A percentile compares a stretch with the other conserved stretches of the same genome.
Evolutionary conservation across 2,113 vertebrate species (phyloP).

Genomic region (Vicugna pacos): DNA sequence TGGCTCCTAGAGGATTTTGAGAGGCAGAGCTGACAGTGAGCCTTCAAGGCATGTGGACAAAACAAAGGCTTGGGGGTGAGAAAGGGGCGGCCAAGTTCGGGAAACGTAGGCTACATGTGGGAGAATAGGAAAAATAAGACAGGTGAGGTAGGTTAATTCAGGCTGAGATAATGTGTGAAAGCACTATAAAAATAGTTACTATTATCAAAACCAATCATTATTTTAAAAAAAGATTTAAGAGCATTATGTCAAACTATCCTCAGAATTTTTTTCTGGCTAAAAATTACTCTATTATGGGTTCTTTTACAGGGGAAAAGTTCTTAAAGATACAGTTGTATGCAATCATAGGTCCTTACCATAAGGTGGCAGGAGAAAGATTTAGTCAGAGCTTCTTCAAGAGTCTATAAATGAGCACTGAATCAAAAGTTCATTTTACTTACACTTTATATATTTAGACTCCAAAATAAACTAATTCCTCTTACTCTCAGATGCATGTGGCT

Average conservation of each 20-base stretch:
- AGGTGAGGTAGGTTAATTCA: background rate
- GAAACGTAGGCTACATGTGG: background rate
- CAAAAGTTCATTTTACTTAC: slow-evolving; percentile 34
- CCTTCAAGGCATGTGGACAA: background rate
- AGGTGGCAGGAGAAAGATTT: background rate
- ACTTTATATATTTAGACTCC: slow-evolving; percentile 5
- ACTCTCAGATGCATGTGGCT: background rate
- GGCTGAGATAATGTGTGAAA: background rate
- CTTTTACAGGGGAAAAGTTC: background rate
- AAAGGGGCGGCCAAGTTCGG: background rate
- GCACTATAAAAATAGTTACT: background rate
- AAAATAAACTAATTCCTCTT: slow-evolving; percentile 10
- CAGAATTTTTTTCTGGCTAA: slow-evolving; percentile 1
- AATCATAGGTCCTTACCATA: background rate
- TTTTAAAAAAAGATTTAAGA: background rate
- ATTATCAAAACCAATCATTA: background rate
- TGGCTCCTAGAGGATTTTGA: background rate
- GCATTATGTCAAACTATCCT: slow-evolving; percentile 3
- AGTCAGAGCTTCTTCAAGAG: background rate
- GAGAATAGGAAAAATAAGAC: background rate
- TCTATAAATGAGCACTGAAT: background rate
- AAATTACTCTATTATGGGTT: slow-evolving; percentile 9
- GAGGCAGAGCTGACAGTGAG: background rate
- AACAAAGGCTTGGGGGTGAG: background rate
- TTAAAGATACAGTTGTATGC: background rate